Evolutionary conservation across 1,140 invertebrate genomes (phyloP), one percentile per base, ranked within the genome.

Genomic region (Kradibia gibbosae): DNA sequence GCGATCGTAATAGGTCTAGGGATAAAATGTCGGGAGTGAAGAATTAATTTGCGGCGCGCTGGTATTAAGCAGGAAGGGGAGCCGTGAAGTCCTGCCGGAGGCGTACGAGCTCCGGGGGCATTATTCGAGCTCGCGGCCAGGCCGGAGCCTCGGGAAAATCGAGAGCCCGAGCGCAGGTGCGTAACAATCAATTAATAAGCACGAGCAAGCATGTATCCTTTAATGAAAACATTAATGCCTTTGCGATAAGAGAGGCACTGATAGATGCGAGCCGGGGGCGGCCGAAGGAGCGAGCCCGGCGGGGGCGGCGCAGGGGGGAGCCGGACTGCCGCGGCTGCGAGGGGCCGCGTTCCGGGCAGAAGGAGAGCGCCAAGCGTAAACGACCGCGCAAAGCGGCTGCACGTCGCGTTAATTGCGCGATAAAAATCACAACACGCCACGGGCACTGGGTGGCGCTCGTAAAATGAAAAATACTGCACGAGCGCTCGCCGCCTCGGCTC

Each of bases 391-490:
- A 89, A 88, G 88, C 87, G 89, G 84, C 82, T 88, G 89, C 88
- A 88, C 85, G 87, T 89, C 88, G 89, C 88, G 89, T 91, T 91
- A 91, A 91, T 91, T 91, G 89, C 88, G 86, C 89, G 90, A 91
- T 91, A 91, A 91, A 91, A 91, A 91, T 91, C 90, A 88, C 88
- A 86, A 89, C 90, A 90, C 89, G 90, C 89, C 88, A 91, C 73
- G 65, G 48, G 62, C 62, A 65, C 50, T 83, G 80, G 85, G 85
- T 84, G 86, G 74, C 84, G 87, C 85, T 88, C 86, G 88, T 89
- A 88, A 89, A 88, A 89, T 90, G 89, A 89, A 89, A 89, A 90
- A 89, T 90, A 88, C 86, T 85, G 87, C 86, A 84, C n/a, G 81
- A 77, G 73, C 60, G 74, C 67, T 67, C 50, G 78, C 67, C 76